Percentiles rank a stretch among this genome's conserved stretches.
These are phyloP conservation scores for Anthopleura xanthogrammica DNA, from an alignment of 92 coral and sea anemone genomes.

Conservation along the genomic window DNA sequence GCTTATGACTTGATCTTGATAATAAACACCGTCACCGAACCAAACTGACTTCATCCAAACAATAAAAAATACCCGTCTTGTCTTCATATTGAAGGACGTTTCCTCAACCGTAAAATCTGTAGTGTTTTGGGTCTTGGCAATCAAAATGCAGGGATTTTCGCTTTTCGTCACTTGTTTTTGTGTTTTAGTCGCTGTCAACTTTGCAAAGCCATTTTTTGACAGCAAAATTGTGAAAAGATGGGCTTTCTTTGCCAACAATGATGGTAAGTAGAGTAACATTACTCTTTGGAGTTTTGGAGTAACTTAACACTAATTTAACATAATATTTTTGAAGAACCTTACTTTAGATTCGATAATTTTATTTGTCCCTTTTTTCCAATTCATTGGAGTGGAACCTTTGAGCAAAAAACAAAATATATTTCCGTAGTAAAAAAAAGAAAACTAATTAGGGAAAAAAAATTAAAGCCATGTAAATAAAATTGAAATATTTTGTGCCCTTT, in stretches of 20 bases:
- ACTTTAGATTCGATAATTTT: neutral
- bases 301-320: neutral
- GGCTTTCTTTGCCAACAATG: slow-evolving; percentile 70
- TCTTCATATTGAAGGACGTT: neutral
- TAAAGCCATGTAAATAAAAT: too few species aligned
- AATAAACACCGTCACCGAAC: neutral
- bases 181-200: neutral
- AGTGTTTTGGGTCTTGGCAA: neutral
- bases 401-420: neutral
- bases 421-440: neutral
- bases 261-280: slow-evolving; percentile 59
- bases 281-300: neutral
- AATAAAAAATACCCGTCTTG: neutral
- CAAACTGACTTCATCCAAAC: slow-evolving; percentile 5
- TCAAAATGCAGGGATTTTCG: slow-evolving; percentile 27
- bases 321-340: neutral
- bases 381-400: slow-evolving; percentile 14
- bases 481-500: too few species aligned
- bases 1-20: slow-evolving; percentile 22
- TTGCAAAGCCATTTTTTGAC: neutral
- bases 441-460: too few species aligned
- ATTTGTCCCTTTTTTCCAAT: neutral
- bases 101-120: neutral
- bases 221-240: slow-evolving; percentile 66
- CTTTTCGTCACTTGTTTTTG: slow-evolving; percentile 1